Base-by-base conservation (phyloP, 2,797 vertebrate species). In the Limnodromus scolopaceus region DNA sequence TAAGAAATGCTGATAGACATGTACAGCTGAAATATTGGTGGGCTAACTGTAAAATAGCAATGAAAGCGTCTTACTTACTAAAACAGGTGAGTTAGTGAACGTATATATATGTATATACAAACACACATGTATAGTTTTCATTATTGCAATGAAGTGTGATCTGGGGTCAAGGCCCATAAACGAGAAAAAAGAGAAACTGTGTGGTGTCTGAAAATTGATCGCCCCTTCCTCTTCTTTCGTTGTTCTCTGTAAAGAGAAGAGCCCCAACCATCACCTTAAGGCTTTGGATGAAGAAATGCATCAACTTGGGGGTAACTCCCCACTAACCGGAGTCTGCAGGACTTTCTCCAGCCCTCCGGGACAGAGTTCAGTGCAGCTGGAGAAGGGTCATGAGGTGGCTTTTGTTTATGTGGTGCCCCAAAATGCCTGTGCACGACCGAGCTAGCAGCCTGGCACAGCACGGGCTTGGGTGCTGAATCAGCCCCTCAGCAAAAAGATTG, bases 331-430 rank as follows among this genome's bases (percentile, higher is more conserved):
- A 55, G 6, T 13, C n/a, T 61, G 48, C 38, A 53, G 49, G 24
- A 81, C 39, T 43, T 66, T 41, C 13, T 11, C 12, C 38, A 55
- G 10, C 2, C 20, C 10, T 6, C 22, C 54, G 5, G 9, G 11
- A 51, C 0, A 0, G 3, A 58, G 30, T 8, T 74, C 20, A 75
- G 24, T 1, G 1, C 25, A 57, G 34, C 13, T 68, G 34, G 13
- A 36, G 22, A 61, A 75, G n/a, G 27, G 11, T 6, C 2, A 2
- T 38, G 24, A 43, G 2, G 12, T 16, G 36, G 1, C 0, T 80
- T 63, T 80, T 45, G 3, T 36, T 63, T 30, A 32, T 1, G 0
- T 36, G 30, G 32, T 70, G 22, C 8, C 68, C 51, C 46, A 9
- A 64, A 64, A 55, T 4, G 19, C 6, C 38, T 30, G 43, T 28